Conservation (phyloP, 1,140 invertebrate species). For the Eufriesea mexicana region DNA sequence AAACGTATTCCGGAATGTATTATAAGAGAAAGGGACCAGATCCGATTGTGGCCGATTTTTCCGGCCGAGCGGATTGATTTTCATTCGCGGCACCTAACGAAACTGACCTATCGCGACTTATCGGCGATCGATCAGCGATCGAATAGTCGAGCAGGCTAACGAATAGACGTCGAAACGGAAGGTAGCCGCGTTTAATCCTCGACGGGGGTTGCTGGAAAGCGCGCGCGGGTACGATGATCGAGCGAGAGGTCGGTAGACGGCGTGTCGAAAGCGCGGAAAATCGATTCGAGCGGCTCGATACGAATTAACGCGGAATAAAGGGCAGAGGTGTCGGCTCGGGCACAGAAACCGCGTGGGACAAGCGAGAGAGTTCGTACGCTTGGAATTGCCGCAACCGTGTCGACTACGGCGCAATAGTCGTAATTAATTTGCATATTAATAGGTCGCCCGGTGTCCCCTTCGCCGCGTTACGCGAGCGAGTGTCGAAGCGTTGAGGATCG, state of each 20-base stretch:
- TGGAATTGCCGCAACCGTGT: constrained; percentile 28
- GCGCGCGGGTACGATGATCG: not conserved
- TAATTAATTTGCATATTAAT: constrained; percentile 59
- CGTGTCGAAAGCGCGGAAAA: constrained; percentile 10
- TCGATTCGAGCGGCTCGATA: constrained; percentile 40
- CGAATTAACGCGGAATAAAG: constrained; percentile 20
- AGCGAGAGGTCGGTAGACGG: not conserved
- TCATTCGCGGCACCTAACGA: not conserved
- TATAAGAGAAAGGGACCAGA: constrained; percentile 54
- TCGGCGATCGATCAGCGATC: not conserved
- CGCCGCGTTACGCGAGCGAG: not conserved
- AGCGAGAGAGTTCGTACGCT: not conserved
- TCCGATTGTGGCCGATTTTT: constrained; percentile 42
- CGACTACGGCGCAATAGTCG: constrained; percentile 27
- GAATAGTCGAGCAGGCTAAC: too few relatives aligned
- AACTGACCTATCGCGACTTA: not conserved
- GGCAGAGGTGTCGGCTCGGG: not conserved
- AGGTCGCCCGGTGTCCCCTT: not conserved
- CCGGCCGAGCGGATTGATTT: not conserved
- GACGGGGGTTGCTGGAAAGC: not conserved
- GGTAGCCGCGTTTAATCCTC: not conserved
- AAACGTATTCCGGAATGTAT: constrained; percentile 63
- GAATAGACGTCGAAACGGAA: too few relatives aligned
- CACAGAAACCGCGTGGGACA: constrained; percentile 1
- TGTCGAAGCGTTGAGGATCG: not conserved